These are phyloP conservation scores for Enteromius unitaeniatus DNA, from an alignment of 2,797 vertebrate genomes.

Conservation along the genomic window DNA sequence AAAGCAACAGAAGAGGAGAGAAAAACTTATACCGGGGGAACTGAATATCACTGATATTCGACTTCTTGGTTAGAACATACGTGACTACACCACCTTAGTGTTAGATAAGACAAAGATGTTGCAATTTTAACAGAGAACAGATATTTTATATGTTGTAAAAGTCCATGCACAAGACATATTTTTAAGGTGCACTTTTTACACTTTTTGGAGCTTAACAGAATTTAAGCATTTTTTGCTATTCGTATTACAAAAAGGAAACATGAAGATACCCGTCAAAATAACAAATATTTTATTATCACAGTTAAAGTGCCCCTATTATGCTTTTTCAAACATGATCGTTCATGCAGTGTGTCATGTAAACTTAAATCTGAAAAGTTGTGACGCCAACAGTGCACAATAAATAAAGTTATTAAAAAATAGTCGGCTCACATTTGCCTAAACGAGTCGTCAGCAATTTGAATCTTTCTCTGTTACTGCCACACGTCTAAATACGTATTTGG, in stretches of 20 bases:
- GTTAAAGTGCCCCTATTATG: too few relatives aligned
- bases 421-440: too few relatives aligned
- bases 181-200: background rate
- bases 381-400: too few relatives aligned
- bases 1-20: slow-evolving; percentile 18
- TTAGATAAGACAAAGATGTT: background rate
- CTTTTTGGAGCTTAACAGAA: background rate
- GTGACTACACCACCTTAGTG: background rate
- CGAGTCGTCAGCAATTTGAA: too few relatives aligned
- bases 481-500: too few relatives aligned
- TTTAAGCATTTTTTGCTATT: background rate
- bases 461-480: too few relatives aligned
- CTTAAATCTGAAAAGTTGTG: too few relatives aligned
- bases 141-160: background rate
- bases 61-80: slow-evolving; percentile 15
- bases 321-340: too few relatives aligned
- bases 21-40: background rate
- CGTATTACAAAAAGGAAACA: background rate
- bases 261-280: background rate
- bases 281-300: too few relatives aligned
- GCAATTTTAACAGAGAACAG: background rate
- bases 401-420: too few relatives aligned
- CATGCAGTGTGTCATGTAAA: too few relatives aligned
- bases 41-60: slow-evolving; percentile 14
- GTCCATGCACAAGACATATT: background rate